Conservation (phyloP, 2,888 invertebrate species). For the Lycocerus yunnanus region DNA sequence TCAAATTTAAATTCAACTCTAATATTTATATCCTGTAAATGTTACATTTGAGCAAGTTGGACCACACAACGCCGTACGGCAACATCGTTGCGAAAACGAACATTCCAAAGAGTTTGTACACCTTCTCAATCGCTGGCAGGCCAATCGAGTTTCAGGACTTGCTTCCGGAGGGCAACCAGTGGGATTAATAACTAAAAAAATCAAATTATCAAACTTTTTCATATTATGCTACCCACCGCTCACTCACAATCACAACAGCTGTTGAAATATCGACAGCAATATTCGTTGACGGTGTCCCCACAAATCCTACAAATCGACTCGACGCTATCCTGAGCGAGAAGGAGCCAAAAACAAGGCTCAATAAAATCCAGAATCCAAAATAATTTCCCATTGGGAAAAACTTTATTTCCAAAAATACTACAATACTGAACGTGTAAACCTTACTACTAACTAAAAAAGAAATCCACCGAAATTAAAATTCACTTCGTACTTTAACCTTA, state of each 20-base stretch:
- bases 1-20: background rate
- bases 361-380: background rate
- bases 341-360: background rate
- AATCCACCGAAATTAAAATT: background rate
- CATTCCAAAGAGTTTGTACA: conserved; percentile 24
- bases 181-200: conserved; percentile 26
- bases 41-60: conserved; percentile 16
- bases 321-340: conserved; percentile 20
- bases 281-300: conserved; percentile 32
- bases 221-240: background rate
- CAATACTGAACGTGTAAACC: background rate
- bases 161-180: conserved; percentile 33
- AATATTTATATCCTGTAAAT: conserved; percentile 13
- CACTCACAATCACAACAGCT: conserved; percentile 35
- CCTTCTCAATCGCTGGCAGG: conserved; percentile 20
- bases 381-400: background rate
- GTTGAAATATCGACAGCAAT: conserved; percentile 33
- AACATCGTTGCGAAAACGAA: conserved; percentile 16
- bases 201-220: background rate
- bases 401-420: background rate
- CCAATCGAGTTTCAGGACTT: conserved; percentile 30
- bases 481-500: background rate
- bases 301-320: conserved; percentile 34
- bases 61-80: conserved; percentile 27
- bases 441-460: background rate